Evolutionary conservation across 1,140 invertebrate genomes (phyloP), one percentile per base, ranked within the genome.

Genomic region (Battus philenor): DNA sequence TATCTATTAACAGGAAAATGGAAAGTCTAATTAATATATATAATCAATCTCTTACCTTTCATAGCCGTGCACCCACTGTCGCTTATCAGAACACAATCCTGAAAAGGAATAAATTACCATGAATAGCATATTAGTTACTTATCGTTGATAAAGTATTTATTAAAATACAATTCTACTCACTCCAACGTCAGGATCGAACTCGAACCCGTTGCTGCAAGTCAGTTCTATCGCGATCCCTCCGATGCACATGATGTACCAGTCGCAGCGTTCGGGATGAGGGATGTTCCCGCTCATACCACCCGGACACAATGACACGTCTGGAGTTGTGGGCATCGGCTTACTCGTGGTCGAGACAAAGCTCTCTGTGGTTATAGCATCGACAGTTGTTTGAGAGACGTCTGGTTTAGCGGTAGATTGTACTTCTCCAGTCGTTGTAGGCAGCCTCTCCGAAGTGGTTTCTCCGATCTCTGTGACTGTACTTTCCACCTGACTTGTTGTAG

Each of bases 261-360:
- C 29, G 18, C 57, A 60, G 1, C 27, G n/a, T 7, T 44, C 20
- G n/a, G 57, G 57, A 47, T 56, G 52, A 4, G 57, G 22, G 10
- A 52, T 16, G 26, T 49, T 55, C 1, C 46, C 46, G 10, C 47
- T 27, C 7, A 39, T 13, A 4, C 36, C 36, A n/a, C 13, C 11
- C 4, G 36, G 36, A 12, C 36, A 39, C n/a, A n/a, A n/a, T n/a
- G n/a, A n/a, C n/a, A n/a, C n/a, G n/a, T n/a, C n/a, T n/a, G n/a
- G n/a, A 7, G 26, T n/a, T 26, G 16, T 16, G 18, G 33, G 33
- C 3, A 20, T 1, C 10, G 20, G 10, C 11, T 15, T 36, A 9
- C 16, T 10, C 4, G 33, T 36, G 18, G 33, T 36, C 7, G 17
- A 18, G 9, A 18, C 32, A 17, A 17, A 33, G 1, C 4, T 16